These are phyloP conservation scores for Reinhardtius hippoglossoides DNA, from an alignment of 2,113 vertebrate species.

Conservation along the genomic window DNA sequence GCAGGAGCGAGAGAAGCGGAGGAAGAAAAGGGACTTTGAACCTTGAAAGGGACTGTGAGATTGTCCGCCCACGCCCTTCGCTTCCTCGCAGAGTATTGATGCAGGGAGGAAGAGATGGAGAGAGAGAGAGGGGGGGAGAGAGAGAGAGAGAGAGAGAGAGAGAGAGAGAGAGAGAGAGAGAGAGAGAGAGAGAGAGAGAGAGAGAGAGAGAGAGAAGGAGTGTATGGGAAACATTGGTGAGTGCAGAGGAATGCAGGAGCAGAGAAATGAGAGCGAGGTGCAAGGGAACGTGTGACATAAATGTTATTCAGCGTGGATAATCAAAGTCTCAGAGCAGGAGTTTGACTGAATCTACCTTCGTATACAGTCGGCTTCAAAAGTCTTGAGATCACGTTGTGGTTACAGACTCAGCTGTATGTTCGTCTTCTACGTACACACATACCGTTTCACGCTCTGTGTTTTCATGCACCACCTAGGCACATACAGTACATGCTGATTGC, in stretches of 20 bases:
- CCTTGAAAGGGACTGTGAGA: slow-evolving; percentile 77
- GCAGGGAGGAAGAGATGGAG: slow-evolving; percentile 24
- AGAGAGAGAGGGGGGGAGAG: slow-evolving; percentile 1
- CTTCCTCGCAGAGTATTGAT: slow-evolving; percentile 39
- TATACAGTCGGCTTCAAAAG: background rate
- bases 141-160: slow-evolving; percentile 14
- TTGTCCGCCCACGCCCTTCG: slow-evolving; percentile 70
- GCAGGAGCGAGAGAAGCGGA: slow-evolving; percentile 55
- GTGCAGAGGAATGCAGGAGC: slow-evolving; percentile 41
- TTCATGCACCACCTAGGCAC: slow-evolving; percentile 12
- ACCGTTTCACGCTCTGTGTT: background rate
- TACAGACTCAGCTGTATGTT: background rate
- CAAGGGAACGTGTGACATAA: slow-evolving; percentile 37
- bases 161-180: slow-evolving; percentile 20
- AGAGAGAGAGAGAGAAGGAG: slow-evolving; percentile 19
- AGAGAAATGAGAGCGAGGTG: slow-evolving; percentile 36
- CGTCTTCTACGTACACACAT: slow-evolving; percentile 10
- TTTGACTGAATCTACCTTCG: slow-evolving; percentile 34
- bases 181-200: slow-evolving; percentile 8
- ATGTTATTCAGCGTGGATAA: slow-evolving; percentile 58
- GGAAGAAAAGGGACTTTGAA: slow-evolving; percentile 73
- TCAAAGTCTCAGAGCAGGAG: slow-evolving; percentile 44
- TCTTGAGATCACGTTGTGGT: background rate
- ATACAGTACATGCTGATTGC: slow-evolving; percentile 53
- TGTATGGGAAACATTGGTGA: slow-evolving; percentile 17